phyloP scores from a whole-genome alignment of 30 jellyfish, hydroid and myxozoan genomes.

The Aurelia coerulea region DNA sequence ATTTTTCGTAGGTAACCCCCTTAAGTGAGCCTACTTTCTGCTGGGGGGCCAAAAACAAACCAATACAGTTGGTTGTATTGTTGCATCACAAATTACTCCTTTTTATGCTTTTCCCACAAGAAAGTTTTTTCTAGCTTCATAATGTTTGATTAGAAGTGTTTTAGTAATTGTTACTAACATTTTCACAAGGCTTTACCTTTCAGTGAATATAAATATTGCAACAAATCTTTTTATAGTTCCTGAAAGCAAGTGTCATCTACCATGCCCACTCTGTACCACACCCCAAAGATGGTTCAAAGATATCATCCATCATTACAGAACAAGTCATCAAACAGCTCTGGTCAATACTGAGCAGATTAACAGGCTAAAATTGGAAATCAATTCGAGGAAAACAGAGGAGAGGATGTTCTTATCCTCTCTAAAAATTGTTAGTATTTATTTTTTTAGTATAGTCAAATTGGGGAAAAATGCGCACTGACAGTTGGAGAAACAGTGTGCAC shows the following conservation, averaged over 20 bases:
- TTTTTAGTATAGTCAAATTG: too few relatives aligned
- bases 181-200: too few relatives aligned
- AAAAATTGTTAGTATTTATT: not conserved
- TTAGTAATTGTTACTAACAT: too few relatives aligned
- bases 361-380: not conserved
- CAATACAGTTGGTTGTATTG: too few relatives aligned
- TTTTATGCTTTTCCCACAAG: too few relatives aligned
- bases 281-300: constrained; percentile 1
- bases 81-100: too few relatives aligned
- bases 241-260: not conserved
- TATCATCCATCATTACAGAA: not conserved
- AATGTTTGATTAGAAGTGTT: too few relatives aligned
- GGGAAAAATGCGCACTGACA: too few relatives aligned
- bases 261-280: not conserved
- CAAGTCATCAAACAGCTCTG: not conserved
- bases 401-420: not conserved
- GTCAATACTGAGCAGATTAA: not conserved
- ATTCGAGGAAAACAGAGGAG: not conserved
- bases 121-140: too few relatives aligned
- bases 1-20: not conserved
- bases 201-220: too few relatives aligned
- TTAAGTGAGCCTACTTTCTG: not conserved
- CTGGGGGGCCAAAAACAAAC: too few relatives aligned
- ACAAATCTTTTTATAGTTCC: not conserved
- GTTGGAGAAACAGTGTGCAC: too few relatives aligned